Base-by-base conservation (phyloP, 2,113 vertebrate genomes). In the Psammodynastes pulverulentus region DNA sequence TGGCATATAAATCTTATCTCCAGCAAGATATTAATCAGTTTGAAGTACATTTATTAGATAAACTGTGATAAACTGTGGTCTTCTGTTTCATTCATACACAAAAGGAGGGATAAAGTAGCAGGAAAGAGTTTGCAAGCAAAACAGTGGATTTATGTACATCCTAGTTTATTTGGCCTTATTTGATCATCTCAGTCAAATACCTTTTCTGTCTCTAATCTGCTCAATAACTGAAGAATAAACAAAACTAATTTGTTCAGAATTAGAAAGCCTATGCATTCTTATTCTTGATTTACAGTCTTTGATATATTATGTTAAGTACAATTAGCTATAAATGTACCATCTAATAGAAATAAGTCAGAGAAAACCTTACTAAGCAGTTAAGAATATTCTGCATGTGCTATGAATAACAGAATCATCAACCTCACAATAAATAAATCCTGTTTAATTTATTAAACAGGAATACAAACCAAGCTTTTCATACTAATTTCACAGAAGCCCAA, bases 351-450 rank as follows among this genome's bases (percentile, higher is more conserved):
- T n/a, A 85, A 86, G n/a, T 86, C 15, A 0, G 9, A 19, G 19
- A 94, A 85, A 94, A 45, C 9, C 0, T 13, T 5, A 89, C 43
- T 8, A 5, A 89, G 87, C 0, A 1, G 26, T 5, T 34, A 67
- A 13, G 21, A 1, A 7, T 48, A 93, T 79, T 34, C 53, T 58
- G 95, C 94, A 93, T 58, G 0, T 54, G 94, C 19, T 54, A 92
- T 84, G 72, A 54, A 93, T 92, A 87, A 92, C 0, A 1, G 46
- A 58, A 88, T 91, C 92, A 85, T 67, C 92, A 96, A 94, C 90
- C 90, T 26, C 1, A 15, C 87, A 91, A 67, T 90, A 23, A 87
- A 84, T 93, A 49, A 49, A 46, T 46, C 46, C 46, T 46, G 46
- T 46, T 46, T 46, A 46, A 46, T 46, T 5, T 5, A 46, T 91